Evolutionary conservation across 1,140 invertebrate genomes (phyloP).

Genomic region (Drosophila rufa): DNA sequence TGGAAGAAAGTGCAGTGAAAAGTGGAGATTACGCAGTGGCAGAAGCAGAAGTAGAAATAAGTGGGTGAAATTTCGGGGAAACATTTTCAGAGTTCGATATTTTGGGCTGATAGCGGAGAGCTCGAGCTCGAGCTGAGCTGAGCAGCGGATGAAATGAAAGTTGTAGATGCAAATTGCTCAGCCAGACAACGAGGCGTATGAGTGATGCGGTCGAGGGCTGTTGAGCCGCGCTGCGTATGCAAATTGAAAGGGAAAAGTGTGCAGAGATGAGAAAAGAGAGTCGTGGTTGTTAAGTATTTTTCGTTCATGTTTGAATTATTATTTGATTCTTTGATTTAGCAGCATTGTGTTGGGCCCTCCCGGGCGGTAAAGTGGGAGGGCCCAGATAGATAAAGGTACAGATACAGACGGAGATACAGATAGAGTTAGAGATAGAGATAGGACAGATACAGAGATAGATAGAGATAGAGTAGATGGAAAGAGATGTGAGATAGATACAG

Average conservation of each 20-base stretch:
- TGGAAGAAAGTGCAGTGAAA: conserved; percentile 78
- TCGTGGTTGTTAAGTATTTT: conserved; percentile 63
- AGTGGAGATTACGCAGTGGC: conserved; percentile 55
- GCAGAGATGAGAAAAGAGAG: conserved; percentile 32
- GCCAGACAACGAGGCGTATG: conserved; percentile 72
- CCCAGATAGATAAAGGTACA: conserved; percentile 61
- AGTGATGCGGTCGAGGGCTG: conserved; percentile 64
- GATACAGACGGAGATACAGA: conserved; percentile 41
- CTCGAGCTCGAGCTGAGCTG: conserved; percentile 22
- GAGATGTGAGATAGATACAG: conserved; percentile 53
- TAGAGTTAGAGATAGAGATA: conserved; percentile 44
- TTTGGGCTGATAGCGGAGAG: conserved; percentile 65
- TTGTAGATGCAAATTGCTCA: conserved; percentile 70
- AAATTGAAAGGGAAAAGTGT: conserved; percentile 63
- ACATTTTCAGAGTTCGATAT: conserved; percentile 63
- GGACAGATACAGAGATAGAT: conserved; percentile 33
- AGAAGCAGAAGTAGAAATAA: conserved; percentile 49
- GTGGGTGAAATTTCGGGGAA: conserved; percentile 80
- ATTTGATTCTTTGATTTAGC: conserved; percentile 84
- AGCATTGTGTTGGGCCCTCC: conserved; percentile 76
- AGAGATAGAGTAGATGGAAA: conserved; percentile 35
- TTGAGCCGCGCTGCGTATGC: conserved; percentile 46
- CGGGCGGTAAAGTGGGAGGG: conserved; percentile 68
- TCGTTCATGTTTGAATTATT: conserved; percentile 76
- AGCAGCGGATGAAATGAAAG: conserved; percentile 62